Evolutionary conservation across 2,888 invertebrate genomes (phyloP).

Genomic region (Amphipoea oculea): DNA sequence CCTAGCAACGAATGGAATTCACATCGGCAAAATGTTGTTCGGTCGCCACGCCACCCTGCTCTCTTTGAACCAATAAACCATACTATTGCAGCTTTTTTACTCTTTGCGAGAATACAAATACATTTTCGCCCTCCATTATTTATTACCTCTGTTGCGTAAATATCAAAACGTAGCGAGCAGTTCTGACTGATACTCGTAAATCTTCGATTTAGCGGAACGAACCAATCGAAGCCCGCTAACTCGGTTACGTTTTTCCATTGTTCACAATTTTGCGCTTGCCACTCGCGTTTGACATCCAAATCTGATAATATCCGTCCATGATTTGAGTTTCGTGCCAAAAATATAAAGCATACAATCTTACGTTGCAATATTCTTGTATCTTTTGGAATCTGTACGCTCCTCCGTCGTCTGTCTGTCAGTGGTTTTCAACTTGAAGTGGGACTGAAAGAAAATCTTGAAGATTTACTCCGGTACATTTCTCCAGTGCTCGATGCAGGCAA

Average conservation of each 20-base stretch:
- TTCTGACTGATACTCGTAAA: conserved; percentile 64
- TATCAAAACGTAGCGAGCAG: conserved; percentile 60
- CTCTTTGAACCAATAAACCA: conserved; percentile 50
- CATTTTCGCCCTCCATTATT: conserved; percentile 61
- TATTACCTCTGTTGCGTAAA: conserved; percentile 63
- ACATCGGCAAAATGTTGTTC: conserved; percentile 27
- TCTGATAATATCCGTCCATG: conserved; percentile 64
- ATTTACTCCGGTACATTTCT: conserved; percentile 54
- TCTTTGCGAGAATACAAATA: conserved; percentile 56
- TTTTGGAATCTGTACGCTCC: conserved; percentile 23
- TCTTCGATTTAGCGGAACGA: conserved; percentile 64
- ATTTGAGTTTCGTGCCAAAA: conserved; percentile 62
- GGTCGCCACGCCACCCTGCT: conserved; percentile 19
- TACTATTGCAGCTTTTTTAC: conserved; percentile 50
- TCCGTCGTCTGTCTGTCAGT: conserved; percentile 26
- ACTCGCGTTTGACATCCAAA: conserved; percentile 59
- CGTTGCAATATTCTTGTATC: conserved; percentile 49
- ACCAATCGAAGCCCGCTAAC: conserved; percentile 61
- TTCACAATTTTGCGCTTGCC: conserved; percentile 64
- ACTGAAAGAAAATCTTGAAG: conserved; percentile 45
- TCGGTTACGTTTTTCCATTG: conserved; percentile 66
- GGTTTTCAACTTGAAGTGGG: conserved; percentile 39
- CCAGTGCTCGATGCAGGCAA: conserved; percentile 23
- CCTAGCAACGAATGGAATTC: conserved; percentile 25
- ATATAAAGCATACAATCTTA: conserved; percentile 48